Evolutionary conservation across 2,888 invertebrate species (phyloP).

Genomic region (Leptopterna dolabrata): DNA sequence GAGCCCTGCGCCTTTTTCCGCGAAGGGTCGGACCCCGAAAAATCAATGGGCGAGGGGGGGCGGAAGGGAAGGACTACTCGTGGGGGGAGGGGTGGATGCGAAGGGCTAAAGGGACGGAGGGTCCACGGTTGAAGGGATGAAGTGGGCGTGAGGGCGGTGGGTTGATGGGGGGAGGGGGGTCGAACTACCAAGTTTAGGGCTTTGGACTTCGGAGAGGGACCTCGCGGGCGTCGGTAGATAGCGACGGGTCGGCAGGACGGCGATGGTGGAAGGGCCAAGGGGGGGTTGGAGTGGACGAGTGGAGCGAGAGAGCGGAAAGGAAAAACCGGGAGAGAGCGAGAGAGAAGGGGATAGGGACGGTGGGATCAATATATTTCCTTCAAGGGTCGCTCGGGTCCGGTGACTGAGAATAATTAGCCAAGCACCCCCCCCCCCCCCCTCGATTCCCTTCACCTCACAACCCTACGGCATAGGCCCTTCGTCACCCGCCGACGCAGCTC

Average conservation of each 20-base stretch:
- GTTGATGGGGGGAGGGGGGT: background rate
- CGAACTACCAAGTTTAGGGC: conserved; percentile 14
- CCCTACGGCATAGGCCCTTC: background rate
- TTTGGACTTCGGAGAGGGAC: conserved; percentile 3
- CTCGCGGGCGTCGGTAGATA: background rate
- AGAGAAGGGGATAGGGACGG: conserved; percentile 8
- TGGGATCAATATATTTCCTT: conserved; percentile 30
- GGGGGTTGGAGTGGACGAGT: background rate
- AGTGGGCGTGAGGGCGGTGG: background rate
- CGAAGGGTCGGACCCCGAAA: conserved; percentile 27
- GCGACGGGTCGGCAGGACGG: background rate
- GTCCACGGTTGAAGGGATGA: background rate
- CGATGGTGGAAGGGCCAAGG: background rate
- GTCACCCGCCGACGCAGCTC: background rate
- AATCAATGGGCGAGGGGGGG: background rate
- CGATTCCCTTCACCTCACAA: too few species aligned
- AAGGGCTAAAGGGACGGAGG: background rate
- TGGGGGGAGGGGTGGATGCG: background rate
- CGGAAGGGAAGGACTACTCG: background rate
- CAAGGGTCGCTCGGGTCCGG: conserved; percentile 29
- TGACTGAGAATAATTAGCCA: conserved; percentile 28
- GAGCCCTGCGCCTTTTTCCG: conserved; percentile 17
- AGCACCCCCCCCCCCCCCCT: background rate
- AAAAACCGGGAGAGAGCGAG: conserved; percentile 15
- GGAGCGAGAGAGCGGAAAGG: background rate